A percentile compares a stretch with the other conserved stretches of the same genome.
These are phyloP conservation scores for Oreochromis aureus DNA, from an alignment of 2,113 vertebrate genomes.

Conservation along the genomic window DNA sequence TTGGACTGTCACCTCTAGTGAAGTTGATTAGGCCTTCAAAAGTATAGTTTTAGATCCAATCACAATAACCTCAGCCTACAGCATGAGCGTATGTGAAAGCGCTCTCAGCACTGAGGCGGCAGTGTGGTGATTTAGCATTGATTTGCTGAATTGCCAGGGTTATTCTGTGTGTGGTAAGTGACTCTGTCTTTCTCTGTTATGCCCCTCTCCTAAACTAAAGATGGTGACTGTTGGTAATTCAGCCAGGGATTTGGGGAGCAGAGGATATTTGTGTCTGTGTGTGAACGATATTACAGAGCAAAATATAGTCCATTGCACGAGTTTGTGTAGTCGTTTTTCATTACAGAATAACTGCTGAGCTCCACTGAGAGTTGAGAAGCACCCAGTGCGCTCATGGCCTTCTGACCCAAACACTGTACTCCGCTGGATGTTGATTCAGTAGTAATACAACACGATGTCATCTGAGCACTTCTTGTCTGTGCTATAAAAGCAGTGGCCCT, in stretches of 20 bases:
- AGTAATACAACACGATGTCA: conserved; percentile 2
- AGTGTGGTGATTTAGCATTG: neutral
- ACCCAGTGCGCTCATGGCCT: neutral
- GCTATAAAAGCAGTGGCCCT: neutral
- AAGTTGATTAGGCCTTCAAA: conserved; percentile 24
- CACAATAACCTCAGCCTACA: conserved; percentile 39
- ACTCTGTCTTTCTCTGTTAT: conserved; percentile 12
- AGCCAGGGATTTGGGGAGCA: conserved; percentile 26
- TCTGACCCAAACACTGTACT: conserved; percentile 11
- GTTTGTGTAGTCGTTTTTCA: conserved; percentile 17
- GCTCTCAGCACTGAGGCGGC: neutral
- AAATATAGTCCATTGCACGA: neutral
- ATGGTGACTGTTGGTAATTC: conserved; percentile 18
- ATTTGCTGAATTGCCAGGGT: conserved; percentile 10
- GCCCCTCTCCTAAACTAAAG: conserved; percentile 1
- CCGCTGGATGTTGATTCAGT: conserved; percentile 13
- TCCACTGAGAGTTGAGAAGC: conserved; percentile 11
- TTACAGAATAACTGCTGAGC: neutral
- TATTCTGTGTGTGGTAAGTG: neutral
- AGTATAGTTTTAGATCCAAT: conserved; percentile 51
- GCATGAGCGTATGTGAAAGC: neutral
- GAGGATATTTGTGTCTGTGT: neutral
- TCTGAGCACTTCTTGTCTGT: neutral
- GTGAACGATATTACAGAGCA: neutral
- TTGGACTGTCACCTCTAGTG: neutral